Conservation (phyloP, 2,113 vertebrate species). For the Charadrius vociferus region DNA sequence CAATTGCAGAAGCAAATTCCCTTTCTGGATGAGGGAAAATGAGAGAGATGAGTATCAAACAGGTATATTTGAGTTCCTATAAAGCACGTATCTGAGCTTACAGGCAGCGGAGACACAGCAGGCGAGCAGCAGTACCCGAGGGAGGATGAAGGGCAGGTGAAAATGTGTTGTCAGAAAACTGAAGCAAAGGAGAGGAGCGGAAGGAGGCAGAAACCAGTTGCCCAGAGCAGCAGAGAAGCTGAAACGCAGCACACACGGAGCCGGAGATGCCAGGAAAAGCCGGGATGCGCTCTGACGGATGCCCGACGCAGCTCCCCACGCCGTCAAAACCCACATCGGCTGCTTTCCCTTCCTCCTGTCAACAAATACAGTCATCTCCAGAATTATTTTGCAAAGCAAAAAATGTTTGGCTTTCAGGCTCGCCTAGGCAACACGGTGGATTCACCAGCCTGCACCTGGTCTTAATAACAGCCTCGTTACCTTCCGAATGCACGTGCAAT, state of each 20-base stretch:
- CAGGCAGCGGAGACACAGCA: neutral
- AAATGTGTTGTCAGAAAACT: neutral
- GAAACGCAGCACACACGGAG: accelerated
- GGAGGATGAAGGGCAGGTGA: neutral
- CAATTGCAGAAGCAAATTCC: neutral
- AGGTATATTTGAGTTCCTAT: neutral
- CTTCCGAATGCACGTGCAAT: neutral
- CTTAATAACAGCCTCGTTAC: neutral
- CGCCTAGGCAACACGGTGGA: neutral
- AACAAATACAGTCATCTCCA: neutral
- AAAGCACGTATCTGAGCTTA: neutral
- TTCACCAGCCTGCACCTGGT: neutral
- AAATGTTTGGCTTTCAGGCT: neutral
- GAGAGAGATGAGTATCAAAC: neutral
- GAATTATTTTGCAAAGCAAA: neutral
- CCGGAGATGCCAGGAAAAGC: neutral
- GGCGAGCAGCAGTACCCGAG: accelerated
- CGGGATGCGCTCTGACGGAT: accelerated
- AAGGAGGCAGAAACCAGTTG: neutral
- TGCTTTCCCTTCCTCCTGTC: neutral
- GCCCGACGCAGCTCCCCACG: accelerated
- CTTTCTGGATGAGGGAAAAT: neutral
- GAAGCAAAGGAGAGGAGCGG: neutral
- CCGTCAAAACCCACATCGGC: neutral
- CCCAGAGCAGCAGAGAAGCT: neutral